A percentile compares a stretch with the other conserved stretches of the same genome.
Evolutionary conservation across 2,797 vertebrate species (phyloP).

Genomic region (Thamnophis elegans): DNA sequence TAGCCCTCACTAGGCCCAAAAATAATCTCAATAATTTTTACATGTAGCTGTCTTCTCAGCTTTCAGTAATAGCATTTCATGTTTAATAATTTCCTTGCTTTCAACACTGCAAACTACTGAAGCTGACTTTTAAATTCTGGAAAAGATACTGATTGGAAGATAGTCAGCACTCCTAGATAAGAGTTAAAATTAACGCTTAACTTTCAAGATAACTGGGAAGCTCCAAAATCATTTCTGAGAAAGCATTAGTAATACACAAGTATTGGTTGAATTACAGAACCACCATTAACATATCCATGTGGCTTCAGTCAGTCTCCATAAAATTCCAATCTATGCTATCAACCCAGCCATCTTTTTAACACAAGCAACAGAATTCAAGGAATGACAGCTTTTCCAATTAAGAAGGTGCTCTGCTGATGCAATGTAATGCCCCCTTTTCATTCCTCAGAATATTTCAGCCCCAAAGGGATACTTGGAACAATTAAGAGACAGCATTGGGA

Average conservation of each 20-base stretch:
- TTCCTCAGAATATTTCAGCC: background rate
- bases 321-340: background rate
- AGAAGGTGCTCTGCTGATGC: background rate
- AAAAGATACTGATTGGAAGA: background rate
- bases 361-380: background rate
- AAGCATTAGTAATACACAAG: background rate
- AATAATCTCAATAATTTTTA: background rate
- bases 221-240: constrained; percentile 8
- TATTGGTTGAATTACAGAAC: background rate
- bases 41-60: background rate
- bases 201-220: background rate
- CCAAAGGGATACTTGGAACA: background rate
- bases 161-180: background rate
- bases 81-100: background rate
- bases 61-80: background rate
- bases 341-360: background rate
- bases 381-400: constrained; percentile 1
- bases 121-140: background rate
- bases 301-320: background rate
- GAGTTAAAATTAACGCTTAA: background rate
- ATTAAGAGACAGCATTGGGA: background rate
- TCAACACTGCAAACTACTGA: background rate
- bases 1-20: background rate
- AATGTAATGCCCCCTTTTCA: background rate
- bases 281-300: background rate